Conservation (phyloP, 23 tunicate genomes). For the Trididemnum nubilum region DNA sequence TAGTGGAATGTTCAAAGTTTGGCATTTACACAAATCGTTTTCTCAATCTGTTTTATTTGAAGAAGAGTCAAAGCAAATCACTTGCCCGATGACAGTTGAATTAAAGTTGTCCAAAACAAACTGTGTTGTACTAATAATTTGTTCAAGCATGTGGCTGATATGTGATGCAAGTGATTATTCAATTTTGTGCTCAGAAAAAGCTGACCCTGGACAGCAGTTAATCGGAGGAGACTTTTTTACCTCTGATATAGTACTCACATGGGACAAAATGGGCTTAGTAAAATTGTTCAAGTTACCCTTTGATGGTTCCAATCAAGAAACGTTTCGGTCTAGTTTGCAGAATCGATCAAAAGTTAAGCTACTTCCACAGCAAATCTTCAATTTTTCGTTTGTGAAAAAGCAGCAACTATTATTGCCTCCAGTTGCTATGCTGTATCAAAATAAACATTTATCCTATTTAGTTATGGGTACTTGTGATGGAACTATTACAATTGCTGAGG, state of each 20-base stretch:
- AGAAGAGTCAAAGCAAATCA: slow-evolving; percentile 87
- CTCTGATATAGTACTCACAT: slow-evolving; percentile 30
- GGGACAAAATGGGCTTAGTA: slow-evolving; percentile 51
- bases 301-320: slow-evolving; percentile 39
- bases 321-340: slow-evolving; percentile 34
- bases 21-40: slow-evolving; percentile 49
- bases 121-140: slow-evolving; percentile 46
- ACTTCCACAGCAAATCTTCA: not conserved
- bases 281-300: slow-evolving; percentile 52
- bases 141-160: slow-evolving; percentile 64
- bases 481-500: slow-evolving; percentile 19
- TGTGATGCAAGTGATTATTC: slow-evolving; percentile 85
- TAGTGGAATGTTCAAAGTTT: slow-evolving; percentile 84
- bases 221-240: slow-evolving; percentile 64
- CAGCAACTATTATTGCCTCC: slow-evolving; percentile 50
- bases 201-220: slow-evolving; percentile 29
- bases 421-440: slow-evolving; percentile 29
- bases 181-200: slow-evolving; percentile 41
- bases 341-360: not conserved
- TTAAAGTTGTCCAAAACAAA: slow-evolving; percentile 15
- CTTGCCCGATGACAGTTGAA: slow-evolving; percentile 40
- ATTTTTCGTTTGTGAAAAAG: slow-evolving; percentile 4
- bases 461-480: slow-evolving; percentile 56
- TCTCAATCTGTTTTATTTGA: slow-evolving; percentile 46
- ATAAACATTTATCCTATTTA: not conserved